A percentile compares a stretch with the other conserved stretches of the same genome.
These are phyloP conservation scores for Aphidoletes aphidimyza DNA, from an alignment of 2,888 invertebrate genomes.

Conservation along the genomic window DNA sequence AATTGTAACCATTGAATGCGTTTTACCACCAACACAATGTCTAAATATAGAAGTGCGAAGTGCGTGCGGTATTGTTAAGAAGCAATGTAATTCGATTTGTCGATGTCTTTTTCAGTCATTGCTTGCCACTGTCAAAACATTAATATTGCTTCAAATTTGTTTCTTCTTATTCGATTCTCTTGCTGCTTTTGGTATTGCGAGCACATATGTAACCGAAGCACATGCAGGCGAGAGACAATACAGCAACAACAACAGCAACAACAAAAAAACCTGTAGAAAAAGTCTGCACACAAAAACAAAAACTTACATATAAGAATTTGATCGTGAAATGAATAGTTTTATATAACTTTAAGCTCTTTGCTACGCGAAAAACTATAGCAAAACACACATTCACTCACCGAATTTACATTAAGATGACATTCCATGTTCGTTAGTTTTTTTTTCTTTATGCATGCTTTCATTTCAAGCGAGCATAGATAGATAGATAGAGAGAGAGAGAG, in stretches of 20 bases:
- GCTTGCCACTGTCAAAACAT: not conserved
- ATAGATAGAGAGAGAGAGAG: too few species aligned
- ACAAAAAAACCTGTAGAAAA: not conserved
- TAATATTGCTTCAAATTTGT: not conserved
- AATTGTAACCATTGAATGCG: not conserved
- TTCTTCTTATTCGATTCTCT: too few species aligned
- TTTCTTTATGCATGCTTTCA: not conserved
- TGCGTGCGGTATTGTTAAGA: constrained; percentile 27
- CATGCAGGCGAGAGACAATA: not conserved
- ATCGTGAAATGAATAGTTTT: constrained; percentile 51
- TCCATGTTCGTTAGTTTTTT: constrained; percentile 19
- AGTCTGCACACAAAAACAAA: not conserved
- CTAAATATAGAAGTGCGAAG: not conserved
- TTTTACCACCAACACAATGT: not conserved
- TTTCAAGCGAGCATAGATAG: not conserved
- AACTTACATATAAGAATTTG: constrained; percentile 47
- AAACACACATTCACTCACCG: not conserved
- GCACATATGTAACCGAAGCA: not conserved
- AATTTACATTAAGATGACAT: constrained; percentile 42
- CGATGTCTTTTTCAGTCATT: constrained; percentile 10
- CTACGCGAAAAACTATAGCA: not conserved
- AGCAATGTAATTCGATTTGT: constrained; percentile 39
- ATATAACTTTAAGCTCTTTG: constrained; percentile 35
- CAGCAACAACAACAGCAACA: not conserved
- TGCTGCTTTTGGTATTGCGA: too few species aligned